These are phyloP conservation scores for Lepilemur septentrionalis DNA, from an alignment of 2,797 vertebrate genomes.

Conservation along the genomic window DNA sequence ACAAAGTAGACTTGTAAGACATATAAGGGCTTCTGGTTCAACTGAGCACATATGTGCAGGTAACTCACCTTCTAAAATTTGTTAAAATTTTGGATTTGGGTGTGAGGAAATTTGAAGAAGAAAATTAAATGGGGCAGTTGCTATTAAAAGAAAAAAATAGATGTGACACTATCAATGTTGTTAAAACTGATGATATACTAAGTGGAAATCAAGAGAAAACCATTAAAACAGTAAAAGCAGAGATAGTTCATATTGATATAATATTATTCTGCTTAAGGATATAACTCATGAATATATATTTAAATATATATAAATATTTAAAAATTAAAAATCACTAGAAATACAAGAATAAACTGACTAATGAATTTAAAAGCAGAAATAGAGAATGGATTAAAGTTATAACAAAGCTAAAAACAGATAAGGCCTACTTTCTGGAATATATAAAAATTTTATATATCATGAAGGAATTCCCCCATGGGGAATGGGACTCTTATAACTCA, in stretches of 20 bases:
- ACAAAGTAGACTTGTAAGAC: not conserved
- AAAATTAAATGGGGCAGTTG: not conserved
- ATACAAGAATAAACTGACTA: not conserved
- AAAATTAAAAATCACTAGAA: not conserved
- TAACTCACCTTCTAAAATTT: not conserved
- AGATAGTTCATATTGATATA: not conserved
- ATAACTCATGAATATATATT: not conserved
- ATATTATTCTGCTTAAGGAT: not conserved
- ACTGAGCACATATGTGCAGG: not conserved
- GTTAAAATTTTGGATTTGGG: not conserved
- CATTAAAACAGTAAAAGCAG: not conserved
- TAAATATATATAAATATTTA: conserved; percentile 15
- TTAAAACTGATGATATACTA: not conserved
- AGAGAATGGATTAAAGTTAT: not conserved
- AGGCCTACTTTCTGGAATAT: not conserved
- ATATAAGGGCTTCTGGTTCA: not conserved
- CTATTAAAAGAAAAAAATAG: conserved; percentile 5
- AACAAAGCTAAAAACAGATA: not conserved
- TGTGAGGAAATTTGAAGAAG: not conserved
- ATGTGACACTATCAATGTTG: not conserved
- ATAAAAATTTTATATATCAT: not conserved
- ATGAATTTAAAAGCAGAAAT: conserved; percentile 26
- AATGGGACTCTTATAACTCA: not conserved
- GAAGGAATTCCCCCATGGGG: too few relatives aligned
- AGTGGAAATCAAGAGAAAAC: conserved; percentile 14